phyloP scores from a whole-genome alignment of 1,140 invertebrate species.

The Whitmania pigra region DNA sequence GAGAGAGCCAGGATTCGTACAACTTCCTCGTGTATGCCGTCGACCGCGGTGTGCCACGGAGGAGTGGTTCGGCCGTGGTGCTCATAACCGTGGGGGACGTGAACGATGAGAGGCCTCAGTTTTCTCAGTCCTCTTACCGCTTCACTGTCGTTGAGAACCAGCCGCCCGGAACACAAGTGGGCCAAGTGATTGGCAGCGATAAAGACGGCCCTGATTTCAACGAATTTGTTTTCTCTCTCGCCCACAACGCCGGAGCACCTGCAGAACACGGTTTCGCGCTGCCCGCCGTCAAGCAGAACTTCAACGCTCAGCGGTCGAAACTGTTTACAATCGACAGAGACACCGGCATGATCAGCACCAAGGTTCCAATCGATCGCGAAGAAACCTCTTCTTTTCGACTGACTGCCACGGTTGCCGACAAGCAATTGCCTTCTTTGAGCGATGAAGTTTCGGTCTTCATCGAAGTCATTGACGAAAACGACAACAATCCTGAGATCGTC shows the following conservation, averaged over 20 bases:
- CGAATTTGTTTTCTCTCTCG: slow-evolving; percentile 56
- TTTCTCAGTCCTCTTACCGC: slow-evolving; percentile 69
- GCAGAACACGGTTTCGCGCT: neutral
- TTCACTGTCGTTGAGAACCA: slow-evolving; percentile 88
- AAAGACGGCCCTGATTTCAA: slow-evolving; percentile 67
- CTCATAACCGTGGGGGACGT: slow-evolving; percentile 16
- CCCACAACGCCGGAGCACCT: neutral
- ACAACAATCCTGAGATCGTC: slow-evolving; percentile 27
- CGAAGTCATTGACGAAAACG: slow-evolving; percentile 22
- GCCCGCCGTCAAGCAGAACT: neutral
- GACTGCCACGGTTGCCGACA: slow-evolving; percentile 73
- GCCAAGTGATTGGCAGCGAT: slow-evolving; percentile 44
- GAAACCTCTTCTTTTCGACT: slow-evolving; percentile 44
- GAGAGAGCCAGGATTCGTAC: slow-evolving; percentile 16
- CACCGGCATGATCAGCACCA: slow-evolving; percentile 1
- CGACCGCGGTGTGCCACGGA: slow-evolving; percentile 4
- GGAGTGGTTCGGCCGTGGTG: slow-evolving; percentile 13
- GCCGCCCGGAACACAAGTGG: slow-evolving; percentile 46
- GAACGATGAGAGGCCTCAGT: slow-evolving; percentile 43
- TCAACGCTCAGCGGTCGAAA: neutral
- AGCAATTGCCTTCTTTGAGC: slow-evolving; percentile 62
- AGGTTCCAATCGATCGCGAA: neutral
- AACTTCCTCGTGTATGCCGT: slow-evolving; percentile 20
- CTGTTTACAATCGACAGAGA: slow-evolving; percentile 5
- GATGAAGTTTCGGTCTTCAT: slow-evolving; percentile 19